Evolutionary conservation across 2,888 invertebrate species (phyloP).

Genomic region (Tetanocera ferruginea): DNA sequence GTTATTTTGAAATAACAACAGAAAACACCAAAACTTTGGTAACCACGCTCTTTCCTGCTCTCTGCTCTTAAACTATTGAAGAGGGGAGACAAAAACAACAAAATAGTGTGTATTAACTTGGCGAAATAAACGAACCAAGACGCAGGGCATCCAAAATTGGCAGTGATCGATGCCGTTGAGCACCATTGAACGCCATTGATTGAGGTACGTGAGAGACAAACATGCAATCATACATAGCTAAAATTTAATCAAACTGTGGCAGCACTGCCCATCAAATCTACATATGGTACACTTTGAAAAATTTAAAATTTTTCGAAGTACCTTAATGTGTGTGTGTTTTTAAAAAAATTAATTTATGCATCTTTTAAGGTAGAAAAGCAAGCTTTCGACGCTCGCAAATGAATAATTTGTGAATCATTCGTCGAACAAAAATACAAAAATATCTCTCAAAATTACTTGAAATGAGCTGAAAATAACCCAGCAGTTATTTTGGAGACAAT

Average conservation of each 20-base stretch:
- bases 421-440: too few relatives aligned
- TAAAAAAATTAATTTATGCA: too few relatives aligned
- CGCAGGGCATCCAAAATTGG: constrained; percentile 14
- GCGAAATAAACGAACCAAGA: background rate
- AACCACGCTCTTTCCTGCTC: background rate
- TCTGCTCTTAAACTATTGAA: constrained; percentile 7
- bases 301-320: too few relatives aligned
- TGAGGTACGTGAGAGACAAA: background rate
- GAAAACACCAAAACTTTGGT: constrained; percentile 2
- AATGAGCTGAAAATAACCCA: too few relatives aligned
- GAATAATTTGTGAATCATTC: too few relatives aligned
- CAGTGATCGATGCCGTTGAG: background rate
- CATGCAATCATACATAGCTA: background rate
- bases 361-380: too few relatives aligned
- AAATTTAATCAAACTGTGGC: background rate
- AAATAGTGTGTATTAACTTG: constrained; percentile 17
- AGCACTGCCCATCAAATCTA: constrained; percentile 11
- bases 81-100: background rate
- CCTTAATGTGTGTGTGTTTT: too few relatives aligned
- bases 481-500: too few relatives aligned
- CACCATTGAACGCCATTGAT: background rate
- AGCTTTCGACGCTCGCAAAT: too few relatives aligned
- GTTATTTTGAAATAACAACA: constrained; percentile 41
- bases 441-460: too few relatives aligned
- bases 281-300: background rate